These are phyloP conservation scores for Hyperopisus bebe DNA, from an alignment of 2,113 vertebrate species.

Conservation along the genomic window DNA sequence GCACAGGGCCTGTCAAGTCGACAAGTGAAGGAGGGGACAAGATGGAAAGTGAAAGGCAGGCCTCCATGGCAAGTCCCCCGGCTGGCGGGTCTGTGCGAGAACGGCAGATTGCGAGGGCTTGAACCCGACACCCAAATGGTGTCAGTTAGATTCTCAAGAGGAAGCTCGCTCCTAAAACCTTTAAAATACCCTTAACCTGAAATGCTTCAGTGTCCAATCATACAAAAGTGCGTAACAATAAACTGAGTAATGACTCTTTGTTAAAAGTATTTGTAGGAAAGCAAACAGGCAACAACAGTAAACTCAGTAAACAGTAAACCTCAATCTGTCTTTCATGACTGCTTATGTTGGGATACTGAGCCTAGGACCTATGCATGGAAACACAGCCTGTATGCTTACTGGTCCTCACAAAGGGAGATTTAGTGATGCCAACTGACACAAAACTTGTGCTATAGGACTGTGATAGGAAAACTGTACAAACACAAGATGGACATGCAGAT, in stretches of 20 bases:
- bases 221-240: background rate
- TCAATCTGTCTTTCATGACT: background rate
- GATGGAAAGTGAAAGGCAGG: background rate
- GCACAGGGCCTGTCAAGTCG: conserved; percentile 39
- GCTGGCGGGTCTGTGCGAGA: background rate
- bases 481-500: background rate
- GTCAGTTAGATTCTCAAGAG: background rate
- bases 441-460: background rate
- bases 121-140: background rate
- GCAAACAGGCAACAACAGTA: background rate
- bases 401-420: background rate
- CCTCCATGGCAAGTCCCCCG: background rate
- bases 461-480: background rate
- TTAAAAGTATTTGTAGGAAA: background rate
- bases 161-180: background rate
- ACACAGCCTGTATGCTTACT: background rate
- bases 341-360: background rate
- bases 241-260: background rate
- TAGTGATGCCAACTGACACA: background rate
- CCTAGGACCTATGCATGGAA: background rate
- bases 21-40: conserved; percentile 23
- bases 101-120: background rate
- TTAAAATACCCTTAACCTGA: background rate
- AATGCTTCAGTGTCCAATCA: background rate
- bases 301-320: no score